Conservation (phyloP, 2,113 vertebrate species). For the Rhagologus leucostigma region DNA sequence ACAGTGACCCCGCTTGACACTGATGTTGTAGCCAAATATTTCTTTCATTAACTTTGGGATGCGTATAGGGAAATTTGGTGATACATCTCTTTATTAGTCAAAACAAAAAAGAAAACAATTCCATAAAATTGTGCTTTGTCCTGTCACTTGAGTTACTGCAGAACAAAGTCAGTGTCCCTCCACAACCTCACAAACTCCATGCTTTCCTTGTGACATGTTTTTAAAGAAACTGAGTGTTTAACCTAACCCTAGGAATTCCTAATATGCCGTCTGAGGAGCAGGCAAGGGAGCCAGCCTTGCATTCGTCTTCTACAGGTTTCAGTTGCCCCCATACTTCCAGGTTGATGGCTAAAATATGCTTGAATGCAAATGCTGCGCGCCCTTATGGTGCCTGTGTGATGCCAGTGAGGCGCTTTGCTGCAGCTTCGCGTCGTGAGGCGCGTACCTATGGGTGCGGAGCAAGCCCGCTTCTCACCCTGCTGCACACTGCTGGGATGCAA, state of each 20-base stretch:
- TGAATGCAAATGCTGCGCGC: neutral
- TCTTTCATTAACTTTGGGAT: neutral
- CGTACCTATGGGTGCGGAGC: slow-evolving; percentile 14
- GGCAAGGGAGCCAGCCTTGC: neutral
- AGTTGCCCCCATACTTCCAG: neutral
- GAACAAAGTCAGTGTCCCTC: neutral
- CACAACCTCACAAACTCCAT: neutral
- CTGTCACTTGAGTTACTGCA: neutral
- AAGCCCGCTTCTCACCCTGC: slow-evolving; percentile 7
- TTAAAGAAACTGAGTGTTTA: neutral
- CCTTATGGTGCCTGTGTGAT: neutral
- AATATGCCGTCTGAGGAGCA: neutral
- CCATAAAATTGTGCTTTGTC: neutral
- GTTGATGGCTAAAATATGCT: slow-evolving; percentile 16
- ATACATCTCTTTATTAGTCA: neutral
- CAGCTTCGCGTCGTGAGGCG: neutral
- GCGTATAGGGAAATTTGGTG: neutral
- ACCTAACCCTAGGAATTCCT: neutral
- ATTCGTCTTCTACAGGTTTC: neutral
- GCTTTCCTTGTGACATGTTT: neutral
- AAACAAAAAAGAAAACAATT: neutral
- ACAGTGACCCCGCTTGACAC: accelerated
- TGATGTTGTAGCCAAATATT: neutral
- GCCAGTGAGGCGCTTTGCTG: neutral
- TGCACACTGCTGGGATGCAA: neutral